Percentiles rank a stretch among this genome's conserved stretches.
Conservation (phyloP, 2,797 vertebrate species). For the Oreonectes daqikongensis region DNA sequence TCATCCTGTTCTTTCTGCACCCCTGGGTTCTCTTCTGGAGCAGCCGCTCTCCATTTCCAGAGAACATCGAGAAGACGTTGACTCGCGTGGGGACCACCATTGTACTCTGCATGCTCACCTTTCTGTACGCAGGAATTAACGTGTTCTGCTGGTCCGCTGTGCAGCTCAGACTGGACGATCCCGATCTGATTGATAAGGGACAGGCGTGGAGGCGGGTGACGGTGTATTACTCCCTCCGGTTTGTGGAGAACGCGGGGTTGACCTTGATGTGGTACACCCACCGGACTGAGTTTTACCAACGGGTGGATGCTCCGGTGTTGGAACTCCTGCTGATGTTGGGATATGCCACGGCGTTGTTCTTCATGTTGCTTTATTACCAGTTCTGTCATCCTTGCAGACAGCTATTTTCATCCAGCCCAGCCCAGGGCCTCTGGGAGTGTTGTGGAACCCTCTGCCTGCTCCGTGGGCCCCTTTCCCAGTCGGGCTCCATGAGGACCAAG, state of each 20-base stretch:
- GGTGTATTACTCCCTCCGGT: conserved; percentile 90
- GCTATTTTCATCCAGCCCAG: conserved; percentile 89
- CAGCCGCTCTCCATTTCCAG: conserved; percentile 90
- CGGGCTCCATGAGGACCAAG: conserved; percentile 62
- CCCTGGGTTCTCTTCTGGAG: conserved; percentile 94
- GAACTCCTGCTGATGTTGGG: conserved; percentile 87
- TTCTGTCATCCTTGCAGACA: conserved; percentile 94
- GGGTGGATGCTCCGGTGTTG: conserved; percentile 85
- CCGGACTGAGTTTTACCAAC: conserved; percentile 87
- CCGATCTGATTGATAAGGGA: conserved; percentile 93
- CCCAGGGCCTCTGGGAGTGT: conserved; percentile 81
- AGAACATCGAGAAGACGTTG: conserved; percentile 95
- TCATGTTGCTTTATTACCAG: conserved; percentile 97
- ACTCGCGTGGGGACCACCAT: conserved; percentile 90
- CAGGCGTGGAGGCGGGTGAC: conserved; percentile 91
- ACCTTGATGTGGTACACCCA: conserved; percentile 90
- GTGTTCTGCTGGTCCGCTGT: conserved; percentile 99
- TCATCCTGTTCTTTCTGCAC: conserved; percentile 87
- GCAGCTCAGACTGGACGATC: conserved; percentile 89
- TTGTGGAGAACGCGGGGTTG: conserved; percentile 89
- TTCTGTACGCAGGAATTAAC: conserved; percentile 95
- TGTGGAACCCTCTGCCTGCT: conserved; percentile 79
- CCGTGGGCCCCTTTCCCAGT: conserved; percentile 62
- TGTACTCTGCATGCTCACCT: conserved; percentile 90
- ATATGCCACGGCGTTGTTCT: conserved; percentile 86